Conservation (phyloP, 2,888 invertebrate genomes). For the Siphonodentalium dalli region DNA sequence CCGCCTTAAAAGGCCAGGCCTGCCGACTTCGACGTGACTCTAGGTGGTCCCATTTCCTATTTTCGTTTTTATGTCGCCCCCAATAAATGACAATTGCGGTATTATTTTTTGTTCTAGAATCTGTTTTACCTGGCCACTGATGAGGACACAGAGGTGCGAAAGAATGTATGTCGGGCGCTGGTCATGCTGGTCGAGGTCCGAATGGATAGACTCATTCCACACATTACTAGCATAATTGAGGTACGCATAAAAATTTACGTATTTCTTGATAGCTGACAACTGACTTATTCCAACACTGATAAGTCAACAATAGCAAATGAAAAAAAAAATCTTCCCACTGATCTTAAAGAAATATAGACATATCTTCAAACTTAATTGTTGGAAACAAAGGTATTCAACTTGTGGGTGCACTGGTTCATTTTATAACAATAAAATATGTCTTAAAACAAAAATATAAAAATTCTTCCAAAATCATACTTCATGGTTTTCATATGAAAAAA, state of each 20-base stretch:
- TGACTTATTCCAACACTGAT: not conserved
- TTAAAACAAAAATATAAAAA: too few relatives aligned
- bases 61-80: too few relatives aligned
- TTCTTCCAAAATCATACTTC: too few relatives aligned
- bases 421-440: not conserved
- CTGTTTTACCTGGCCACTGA: slow-evolving; percentile 94
- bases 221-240: slow-evolving; percentile 96
- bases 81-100: not conserved
- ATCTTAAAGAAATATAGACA: not conserved
- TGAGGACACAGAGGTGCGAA: slow-evolving; percentile 95
- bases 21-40: too few relatives aligned
- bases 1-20: too few relatives aligned
- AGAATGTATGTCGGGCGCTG: slow-evolving; percentile 96
- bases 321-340: not conserved
- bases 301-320: not conserved
- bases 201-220: slow-evolving; percentile 91
- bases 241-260: slow-evolving; percentile 65
- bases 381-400: not conserved
- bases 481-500: too few relatives aligned
- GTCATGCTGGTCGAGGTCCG: slow-evolving; percentile 96
- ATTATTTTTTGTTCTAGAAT: slow-evolving; percentile 69
- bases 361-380: not conserved
- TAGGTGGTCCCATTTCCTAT: too few relatives aligned
- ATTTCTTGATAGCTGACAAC: not conserved
- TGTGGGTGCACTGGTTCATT: not conserved